Percentiles rank a stretch among this genome's conserved stretches.
Conservation (phyloP, 2,888 invertebrate genomes). For the Nephrotoma guestfalica region DNA sequence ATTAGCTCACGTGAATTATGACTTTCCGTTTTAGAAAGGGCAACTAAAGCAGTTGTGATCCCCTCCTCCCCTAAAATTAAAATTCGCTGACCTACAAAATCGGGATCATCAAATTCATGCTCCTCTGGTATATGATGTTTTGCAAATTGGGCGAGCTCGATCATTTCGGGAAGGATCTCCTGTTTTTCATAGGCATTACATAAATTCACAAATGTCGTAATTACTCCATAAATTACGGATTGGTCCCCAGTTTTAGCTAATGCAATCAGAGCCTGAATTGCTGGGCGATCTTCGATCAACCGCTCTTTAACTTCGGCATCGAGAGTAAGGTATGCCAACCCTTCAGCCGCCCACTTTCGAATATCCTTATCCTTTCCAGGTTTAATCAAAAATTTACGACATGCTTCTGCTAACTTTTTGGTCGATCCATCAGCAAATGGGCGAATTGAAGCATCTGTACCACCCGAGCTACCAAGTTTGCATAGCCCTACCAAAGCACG, state of each 20-base stretch:
- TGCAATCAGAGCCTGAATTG: constrained; percentile 75
- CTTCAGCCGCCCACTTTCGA: constrained; percentile 93
- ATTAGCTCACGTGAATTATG: constrained; percentile 85
- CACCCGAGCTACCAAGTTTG: constrained; percentile 88
- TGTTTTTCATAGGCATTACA: constrained; percentile 98
- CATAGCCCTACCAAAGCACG: constrained; percentile 86
- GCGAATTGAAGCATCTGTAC: constrained; percentile 84
- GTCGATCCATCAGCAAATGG: constrained; percentile 95
- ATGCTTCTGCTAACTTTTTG: constrained; percentile 82
- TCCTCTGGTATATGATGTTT: constrained; percentile 98
- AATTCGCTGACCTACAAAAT: constrained; percentile 69
- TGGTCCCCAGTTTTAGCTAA: constrained; percentile 78
- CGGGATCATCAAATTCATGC: constrained; percentile 79
- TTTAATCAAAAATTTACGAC: constrained; percentile 78
- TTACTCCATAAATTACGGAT: constrained; percentile 78
- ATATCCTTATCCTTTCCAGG: constrained; percentile 78
- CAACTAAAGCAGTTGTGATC: constrained; percentile 77
- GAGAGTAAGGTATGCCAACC: constrained; percentile 86
- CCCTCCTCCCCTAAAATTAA: constrained; percentile 67
- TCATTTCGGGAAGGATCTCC: constrained; percentile 89
- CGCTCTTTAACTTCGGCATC: constrained; percentile 99
- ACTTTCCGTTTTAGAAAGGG: constrained; percentile 84
- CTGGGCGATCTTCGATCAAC: constrained; percentile 69
- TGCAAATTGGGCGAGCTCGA: constrained; percentile 95
- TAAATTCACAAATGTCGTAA: constrained; percentile 89